Conservation (phyloP, 2,113 vertebrate genomes). For the Hippocampus barbouri region DNA sequence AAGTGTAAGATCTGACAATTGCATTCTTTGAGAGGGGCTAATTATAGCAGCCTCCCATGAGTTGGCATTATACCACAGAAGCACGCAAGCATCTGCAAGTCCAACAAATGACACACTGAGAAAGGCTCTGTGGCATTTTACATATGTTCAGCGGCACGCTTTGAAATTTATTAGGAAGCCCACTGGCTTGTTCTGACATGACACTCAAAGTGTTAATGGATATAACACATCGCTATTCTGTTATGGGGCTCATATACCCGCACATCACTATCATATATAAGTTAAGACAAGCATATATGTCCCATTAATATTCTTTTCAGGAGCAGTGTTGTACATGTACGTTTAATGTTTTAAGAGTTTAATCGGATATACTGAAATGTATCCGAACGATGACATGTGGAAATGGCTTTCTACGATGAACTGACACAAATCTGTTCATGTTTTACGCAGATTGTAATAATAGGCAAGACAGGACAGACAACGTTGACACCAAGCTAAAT, state of each 20-base stretch:
- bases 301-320: background rate
- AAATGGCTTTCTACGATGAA: no score
- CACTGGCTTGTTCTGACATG: constrained; percentile 38
- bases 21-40: constrained; percentile 44
- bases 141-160: constrained; percentile 46
- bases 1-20: constrained; percentile 53
- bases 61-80: constrained; percentile 49
- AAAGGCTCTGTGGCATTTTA: constrained; percentile 51
- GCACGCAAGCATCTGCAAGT: constrained; percentile 44
- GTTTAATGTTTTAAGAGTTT: background rate
- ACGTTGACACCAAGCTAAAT: no score
- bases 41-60: constrained; percentile 55
- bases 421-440: no score
- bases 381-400: no score
- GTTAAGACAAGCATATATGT: background rate
- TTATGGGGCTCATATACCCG: constrained; percentile 23
- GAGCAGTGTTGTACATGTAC: background rate
- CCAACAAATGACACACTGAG: constrained; percentile 49
- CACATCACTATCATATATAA: constrained; percentile 17
- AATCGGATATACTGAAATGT: background rate
- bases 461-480: no score
- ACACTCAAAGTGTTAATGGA: constrained; percentile 22
- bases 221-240: constrained; percentile 17
- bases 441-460: no score
- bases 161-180: constrained; percentile 42